These are phyloP conservation scores for Sarcophaga bullata DNA, from an alignment of 1,140 invertebrate genomes.

Conservation along the genomic window DNA sequence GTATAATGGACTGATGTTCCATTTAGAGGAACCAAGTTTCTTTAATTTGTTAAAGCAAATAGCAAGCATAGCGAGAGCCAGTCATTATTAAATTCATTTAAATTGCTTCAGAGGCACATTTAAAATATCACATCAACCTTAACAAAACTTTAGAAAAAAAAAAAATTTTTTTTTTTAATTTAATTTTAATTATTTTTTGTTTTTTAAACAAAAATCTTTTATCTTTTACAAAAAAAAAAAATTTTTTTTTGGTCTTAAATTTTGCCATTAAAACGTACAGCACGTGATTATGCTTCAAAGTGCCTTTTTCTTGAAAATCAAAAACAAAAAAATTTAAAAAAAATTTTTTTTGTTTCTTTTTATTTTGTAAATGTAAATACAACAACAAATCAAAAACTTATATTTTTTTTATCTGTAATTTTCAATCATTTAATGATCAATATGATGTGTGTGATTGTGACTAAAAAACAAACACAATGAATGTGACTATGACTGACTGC, in stretches of 20 bases:
- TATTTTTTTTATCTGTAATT: constrained; percentile 22
- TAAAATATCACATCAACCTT: neutral
- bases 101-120: neutral
- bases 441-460: neutral
- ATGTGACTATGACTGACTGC: neutral
- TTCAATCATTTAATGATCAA: constrained; percentile 31
- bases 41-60: no score
- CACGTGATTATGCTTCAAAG: constrained; percentile 24
- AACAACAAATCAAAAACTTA: neutral
- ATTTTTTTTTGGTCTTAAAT: neutral
- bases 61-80: no score
- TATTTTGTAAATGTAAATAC: neutral
- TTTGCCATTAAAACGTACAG: constrained; percentile 28
- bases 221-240: neutral
- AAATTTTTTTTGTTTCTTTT: neutral
- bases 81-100: no score
- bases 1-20: no score
- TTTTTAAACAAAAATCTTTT: neutral
- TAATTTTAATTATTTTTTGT: neutral
- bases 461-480: neutral
- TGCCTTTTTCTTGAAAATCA: neutral
- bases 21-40: no score
- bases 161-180: neutral
- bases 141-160: neutral
- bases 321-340: neutral